Base-by-base conservation (phyloP, 2,888 invertebrate species). In the Biston betularia region DNA sequence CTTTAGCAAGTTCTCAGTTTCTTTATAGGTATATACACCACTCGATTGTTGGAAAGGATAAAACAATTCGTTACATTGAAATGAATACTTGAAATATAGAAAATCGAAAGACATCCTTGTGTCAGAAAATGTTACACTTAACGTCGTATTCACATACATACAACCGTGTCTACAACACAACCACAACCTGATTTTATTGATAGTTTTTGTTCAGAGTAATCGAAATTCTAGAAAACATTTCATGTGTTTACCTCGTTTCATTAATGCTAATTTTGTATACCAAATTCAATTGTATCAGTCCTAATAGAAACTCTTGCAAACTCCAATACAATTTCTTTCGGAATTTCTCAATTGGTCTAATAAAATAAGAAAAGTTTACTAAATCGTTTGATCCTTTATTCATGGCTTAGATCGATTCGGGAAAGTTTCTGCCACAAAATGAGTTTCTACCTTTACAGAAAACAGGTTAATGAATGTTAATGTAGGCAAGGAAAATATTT, bases 401-500 rank as follows among this genome's bases (percentile, higher is more conserved):
- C 62, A 62, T 66, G 54, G 9, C 44, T 42, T 61, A 44, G 53
- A 57, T 62, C 57, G 62, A 48, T 57, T 53, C 35, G 5, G 46
- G 48, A 58, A 66, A 62, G 53, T 61, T 66, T 48, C 48, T 45
- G 9, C 61, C 63, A 60, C 60, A 40, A 64, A 64, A 69, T 65
- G 64, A 71, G 62, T 68, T 68, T 57, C 56, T 63, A 46, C 63
- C 63, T 63, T 49, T 52, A 33, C 24, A 38, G 48, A 52, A 69
- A 68, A 63, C 67, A 61, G 63, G 63, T 65, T 62, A 66, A 66
- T 66, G 34, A 44, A 58, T 65, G 65, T 61, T 63, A 69, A 68
- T 69, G 61, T 69, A 65, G 54, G 65, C 60, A 72, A 63, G 63
- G 57, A 59, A 62, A 69, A 72, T 68, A 71, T 56, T 62, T 66